A percentile compares a stretch with the other conserved stretches of the same genome.
Evolutionary conservation across 2,113 vertebrate genomes (phyloP).

Genomic region (Taurulus bubalis): DNA sequence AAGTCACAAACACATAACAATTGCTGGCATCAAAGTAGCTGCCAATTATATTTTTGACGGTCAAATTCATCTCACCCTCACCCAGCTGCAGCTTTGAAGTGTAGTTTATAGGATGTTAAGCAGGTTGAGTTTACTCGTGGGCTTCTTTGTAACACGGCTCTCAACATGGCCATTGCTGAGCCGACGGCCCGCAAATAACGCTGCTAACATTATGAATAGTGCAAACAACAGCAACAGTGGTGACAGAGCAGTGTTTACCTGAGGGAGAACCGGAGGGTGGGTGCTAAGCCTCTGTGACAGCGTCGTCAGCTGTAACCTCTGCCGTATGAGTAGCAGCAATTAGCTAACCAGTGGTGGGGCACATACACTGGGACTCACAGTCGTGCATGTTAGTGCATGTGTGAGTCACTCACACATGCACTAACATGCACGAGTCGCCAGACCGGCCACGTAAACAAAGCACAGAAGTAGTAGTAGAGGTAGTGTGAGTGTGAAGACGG

Average conservation of each 20-base stretch:
- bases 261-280: neutral
- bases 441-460: neutral
- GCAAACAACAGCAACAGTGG: neutral
- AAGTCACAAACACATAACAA: neutral
- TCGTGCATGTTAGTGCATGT: too few relatives aligned
- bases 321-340: neutral
- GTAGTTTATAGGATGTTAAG: neutral
- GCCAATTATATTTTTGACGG: neutral
- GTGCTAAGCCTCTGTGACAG: neutral
- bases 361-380: too few relatives aligned
- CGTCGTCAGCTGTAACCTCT: neutral
- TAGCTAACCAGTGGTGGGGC: neutral
- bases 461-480: neutral
- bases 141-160: neutral
- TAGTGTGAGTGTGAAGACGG: neutral
- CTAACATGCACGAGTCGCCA: too few relatives aligned
- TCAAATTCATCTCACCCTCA: neutral
- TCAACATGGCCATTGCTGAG: neutral
- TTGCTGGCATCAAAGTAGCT: neutral
- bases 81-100: neutral
- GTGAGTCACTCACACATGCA: too few relatives aligned
- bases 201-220: neutral
- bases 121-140: neutral
- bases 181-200: neutral
- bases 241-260: neutral